Base-by-base conservation (phyloP, 2,888 invertebrate genomes). In the Halictus quadricinctus region DNA sequence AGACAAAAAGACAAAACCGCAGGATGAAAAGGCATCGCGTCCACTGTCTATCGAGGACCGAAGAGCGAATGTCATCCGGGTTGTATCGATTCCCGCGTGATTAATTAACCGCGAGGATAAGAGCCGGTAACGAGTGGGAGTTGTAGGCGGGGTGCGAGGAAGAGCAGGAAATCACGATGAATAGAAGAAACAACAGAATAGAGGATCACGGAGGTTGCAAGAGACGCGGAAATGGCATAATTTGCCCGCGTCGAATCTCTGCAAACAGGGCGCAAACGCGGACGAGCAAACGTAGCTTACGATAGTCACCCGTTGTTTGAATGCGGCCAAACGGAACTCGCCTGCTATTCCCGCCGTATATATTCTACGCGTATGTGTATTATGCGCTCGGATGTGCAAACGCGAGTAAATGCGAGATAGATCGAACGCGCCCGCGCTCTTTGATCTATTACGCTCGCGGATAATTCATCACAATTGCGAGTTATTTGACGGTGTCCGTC, bases 231-330 rank as follows among this genome's bases (percentile, higher is more conserved):
- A 83, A 82, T 76, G 72, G 76, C 72, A 80, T 84, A 79, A 88
- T 86, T 86, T 76, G 69, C 50, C 36, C 69, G 25, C 69, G 69
- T 73, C 75, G 77, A 81, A 81, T 79, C 66, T 73, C 64, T 64
- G 76, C 48, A 72, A 73, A 76, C 72, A 48, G 50, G 54, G n/a
- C 54, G 50, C 54, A 72, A 81, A 66, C 75, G 79, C 12, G 48
- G 60, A 75, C 73, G 54, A 66, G 80, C 76, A 80, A 87, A 80
- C 80, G 76, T 70, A 29, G 74, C 69, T 78, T 58, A 72, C 36
- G 78, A 73, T 64, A 79, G 78, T 86, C 74, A 64, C 64, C 54
- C 66, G 60, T 83, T 86, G 88, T 86, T 86, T 88, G 70, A 80
- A 79, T 41, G 83, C 75, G 77, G 36, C 73, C 76, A 79, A 84